These are phyloP conservation scores for Cossypha caffra DNA, from an alignment of 2,797 vertebrate genomes.

Conservation along the genomic window DNA sequence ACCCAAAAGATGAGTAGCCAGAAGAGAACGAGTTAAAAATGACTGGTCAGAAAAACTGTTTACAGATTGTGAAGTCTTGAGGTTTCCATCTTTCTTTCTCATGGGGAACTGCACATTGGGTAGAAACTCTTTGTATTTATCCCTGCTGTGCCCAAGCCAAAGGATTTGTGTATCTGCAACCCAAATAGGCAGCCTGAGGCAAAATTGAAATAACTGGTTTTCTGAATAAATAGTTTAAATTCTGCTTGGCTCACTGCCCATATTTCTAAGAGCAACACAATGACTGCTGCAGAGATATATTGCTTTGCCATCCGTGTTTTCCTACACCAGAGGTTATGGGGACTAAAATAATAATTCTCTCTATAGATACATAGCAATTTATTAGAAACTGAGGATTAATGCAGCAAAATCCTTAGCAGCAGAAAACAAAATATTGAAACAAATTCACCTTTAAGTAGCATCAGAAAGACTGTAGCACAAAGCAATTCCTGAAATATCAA, in stretches of 20 bases:
- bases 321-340: background rate
- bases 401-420: background rate
- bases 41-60: background rate
- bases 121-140: background rate
- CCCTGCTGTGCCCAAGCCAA: background rate
- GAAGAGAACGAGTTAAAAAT: background rate
- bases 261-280: background rate
- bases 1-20: background rate
- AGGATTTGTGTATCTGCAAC: background rate
- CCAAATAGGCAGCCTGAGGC: background rate
- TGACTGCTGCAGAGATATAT: background rate
- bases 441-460: background rate
- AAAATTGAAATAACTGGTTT: background rate
- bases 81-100: background rate
- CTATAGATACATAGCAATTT: background rate
- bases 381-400: background rate
- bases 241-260: background rate
- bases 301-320: rapidly evolving
- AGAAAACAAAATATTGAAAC: background rate
- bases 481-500: background rate
- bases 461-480: background rate
- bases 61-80: background rate
- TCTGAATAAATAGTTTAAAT: background rate
- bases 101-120: background rate
- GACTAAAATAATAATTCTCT: background rate